phyloP scores from a whole-genome alignment of 2,888 invertebrate species.

The Cordilura impudica region DNA sequence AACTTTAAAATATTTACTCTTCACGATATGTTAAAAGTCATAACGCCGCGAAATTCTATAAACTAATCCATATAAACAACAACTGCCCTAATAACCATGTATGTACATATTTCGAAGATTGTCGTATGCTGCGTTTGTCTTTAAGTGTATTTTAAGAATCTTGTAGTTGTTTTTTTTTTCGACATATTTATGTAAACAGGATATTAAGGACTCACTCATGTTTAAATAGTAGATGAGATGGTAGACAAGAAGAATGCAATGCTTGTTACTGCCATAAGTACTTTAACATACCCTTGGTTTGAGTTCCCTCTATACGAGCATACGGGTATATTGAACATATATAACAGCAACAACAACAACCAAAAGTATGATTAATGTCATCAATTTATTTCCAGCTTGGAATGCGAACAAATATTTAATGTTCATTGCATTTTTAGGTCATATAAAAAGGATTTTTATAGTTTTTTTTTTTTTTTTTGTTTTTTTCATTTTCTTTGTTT shows the following conservation, averaged over 20 bases:
- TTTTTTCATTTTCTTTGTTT: too few species aligned
- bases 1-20: too few species aligned
- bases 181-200: constrained; percentile 45
- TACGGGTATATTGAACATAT: too few species aligned
- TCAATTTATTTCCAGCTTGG: constrained; percentile 42
- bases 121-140: too few species aligned
- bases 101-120: too few species aligned
- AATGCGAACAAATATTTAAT: constrained; percentile 59
- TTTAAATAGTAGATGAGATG: constrained; percentile 25
- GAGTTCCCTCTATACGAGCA: too few species aligned
- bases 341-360: background rate
- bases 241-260: background rate
- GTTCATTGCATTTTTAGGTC: constrained; percentile 61
- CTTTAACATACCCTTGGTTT: background rate
- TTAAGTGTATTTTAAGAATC: constrained; percentile 32
- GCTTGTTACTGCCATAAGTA: background rate
- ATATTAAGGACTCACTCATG: constrained; percentile 49
- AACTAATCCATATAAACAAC: too few species aligned
- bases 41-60: too few species aligned
- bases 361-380: constrained; percentile 49
- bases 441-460: constrained; percentile 39
- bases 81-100: too few species aligned
- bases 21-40: too few species aligned
- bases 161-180: constrained; percentile 39
- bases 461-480: background rate